Conservation (phyloP, 2,888 invertebrate species). For the Lithophane leautieri region DNA sequence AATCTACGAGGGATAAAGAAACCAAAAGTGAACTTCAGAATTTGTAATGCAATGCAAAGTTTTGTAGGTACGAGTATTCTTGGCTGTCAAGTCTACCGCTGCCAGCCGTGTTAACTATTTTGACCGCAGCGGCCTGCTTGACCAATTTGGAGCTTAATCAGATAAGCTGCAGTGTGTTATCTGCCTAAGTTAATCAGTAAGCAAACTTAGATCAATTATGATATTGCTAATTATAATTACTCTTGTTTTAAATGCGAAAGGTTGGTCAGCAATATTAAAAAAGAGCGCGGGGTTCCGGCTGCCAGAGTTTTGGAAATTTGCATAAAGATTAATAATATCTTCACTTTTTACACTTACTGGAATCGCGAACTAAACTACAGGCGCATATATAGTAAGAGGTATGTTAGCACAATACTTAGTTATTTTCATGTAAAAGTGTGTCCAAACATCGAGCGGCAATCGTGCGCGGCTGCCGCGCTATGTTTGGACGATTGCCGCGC, state of each 20-base stretch:
- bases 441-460: too few species aligned
- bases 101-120: conserved; percentile 15
- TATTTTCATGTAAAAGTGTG: background rate
- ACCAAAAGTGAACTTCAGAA: background rate
- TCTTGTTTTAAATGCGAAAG: background rate
- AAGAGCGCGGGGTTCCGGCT: background rate
- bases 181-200: conserved; percentile 36
- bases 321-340: background rate
- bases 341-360: too few species aligned
- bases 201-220: conserved; percentile 30
- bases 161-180: conserved; percentile 29
- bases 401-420: background rate
- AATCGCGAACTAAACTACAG: background rate
- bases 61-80: background rate
- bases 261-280: background rate
- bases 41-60: background rate
- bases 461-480: too few species aligned
- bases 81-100: background rate
- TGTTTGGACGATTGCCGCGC: too few species aligned
- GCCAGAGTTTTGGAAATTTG: background rate
- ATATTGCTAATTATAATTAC: conserved; percentile 22
- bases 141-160: conserved; percentile 12
- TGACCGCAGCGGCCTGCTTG: conserved; percentile 1
- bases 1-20: background rate
- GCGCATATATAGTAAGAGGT: background rate